Evolutionary conservation across 2,113 vertebrate genomes (phyloP).

Genomic region (Haplochromis vanheusdeni): DNA sequence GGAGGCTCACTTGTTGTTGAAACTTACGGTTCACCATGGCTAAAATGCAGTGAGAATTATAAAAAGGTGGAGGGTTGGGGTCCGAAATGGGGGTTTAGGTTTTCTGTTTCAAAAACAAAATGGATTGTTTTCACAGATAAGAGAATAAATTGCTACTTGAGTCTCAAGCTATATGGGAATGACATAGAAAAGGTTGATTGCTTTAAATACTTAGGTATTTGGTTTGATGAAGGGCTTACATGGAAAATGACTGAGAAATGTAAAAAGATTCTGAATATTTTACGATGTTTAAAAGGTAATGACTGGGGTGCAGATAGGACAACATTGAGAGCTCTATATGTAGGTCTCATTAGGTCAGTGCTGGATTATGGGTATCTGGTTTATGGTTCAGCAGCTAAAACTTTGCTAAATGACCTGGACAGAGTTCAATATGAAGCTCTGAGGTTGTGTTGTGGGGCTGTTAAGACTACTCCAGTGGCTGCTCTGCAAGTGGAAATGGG

Average conservation of each 20-base stretch:
- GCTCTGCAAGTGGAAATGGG: not conserved
- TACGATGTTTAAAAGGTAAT: accelerated
- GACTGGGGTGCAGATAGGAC: not conserved
- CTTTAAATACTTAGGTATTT: not conserved
- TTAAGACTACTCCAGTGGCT: not conserved
- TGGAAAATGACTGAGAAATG: not conserved
- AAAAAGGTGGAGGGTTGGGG: not conserved
- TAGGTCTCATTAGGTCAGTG: not conserved
- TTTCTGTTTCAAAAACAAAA: not conserved
- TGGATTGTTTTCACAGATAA: not conserved
- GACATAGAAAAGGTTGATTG: not conserved
- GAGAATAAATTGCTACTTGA: not conserved
- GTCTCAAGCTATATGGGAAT: not conserved
- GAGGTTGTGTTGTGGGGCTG: not conserved
- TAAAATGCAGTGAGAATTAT: not conserved
- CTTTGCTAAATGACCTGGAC: not conserved
- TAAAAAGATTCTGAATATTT: not conserved
- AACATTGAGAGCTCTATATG: not conserved
- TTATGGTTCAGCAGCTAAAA: not conserved
- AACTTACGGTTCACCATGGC: accelerated
- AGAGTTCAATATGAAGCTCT: not conserved
- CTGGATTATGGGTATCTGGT: not conserved
- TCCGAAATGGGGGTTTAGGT: not conserved
- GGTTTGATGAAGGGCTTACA: not conserved
- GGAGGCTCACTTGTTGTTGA: not conserved